These are phyloP conservation scores for Bombus waltoni DNA, from an alignment of 1,140 invertebrate genomes.

Conservation along the genomic window DNA sequence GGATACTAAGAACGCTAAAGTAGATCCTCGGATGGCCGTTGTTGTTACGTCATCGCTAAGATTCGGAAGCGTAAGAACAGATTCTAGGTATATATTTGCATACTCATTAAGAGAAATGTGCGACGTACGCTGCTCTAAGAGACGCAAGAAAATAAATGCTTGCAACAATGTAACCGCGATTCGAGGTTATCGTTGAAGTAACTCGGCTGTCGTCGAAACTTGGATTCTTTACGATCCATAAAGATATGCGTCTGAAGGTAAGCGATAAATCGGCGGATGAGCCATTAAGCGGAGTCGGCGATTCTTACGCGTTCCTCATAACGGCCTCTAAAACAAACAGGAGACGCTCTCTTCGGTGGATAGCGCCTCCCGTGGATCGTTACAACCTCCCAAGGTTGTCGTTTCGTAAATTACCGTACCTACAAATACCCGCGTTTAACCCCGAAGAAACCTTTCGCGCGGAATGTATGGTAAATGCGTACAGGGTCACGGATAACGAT, in stretches of 20 bases:
- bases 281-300: slow-evolving; percentile 60
- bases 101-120: background rate
- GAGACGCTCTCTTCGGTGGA: slow-evolving; percentile 27
- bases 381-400: slow-evolving; percentile 59
- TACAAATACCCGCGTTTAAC: slow-evolving; percentile 62
- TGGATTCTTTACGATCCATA: slow-evolving; percentile 74
- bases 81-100: background rate
- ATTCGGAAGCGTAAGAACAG: background rate
- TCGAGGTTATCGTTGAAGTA: slow-evolving; percentile 61
- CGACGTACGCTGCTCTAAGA: too few species aligned
- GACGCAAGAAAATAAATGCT: background rate
- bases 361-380: slow-evolving; percentile 47
- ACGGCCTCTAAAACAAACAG: slow-evolving; percentile 69
- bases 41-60: background rate
- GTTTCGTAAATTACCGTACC: slow-evolving; percentile 67
- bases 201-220: slow-evolving; percentile 70
- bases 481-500: slow-evolving; percentile 59
- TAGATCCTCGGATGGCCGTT: background rate
- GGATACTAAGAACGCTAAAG: background rate
- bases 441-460: slow-evolving; percentile 32
- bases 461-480: slow-evolving; percentile 20
- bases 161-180: slow-evolving; percentile 59
- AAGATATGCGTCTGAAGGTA: slow-evolving; percentile 58
- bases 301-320: slow-evolving; percentile 63
- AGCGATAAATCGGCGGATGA: slow-evolving; percentile 68